Evolutionary conservation across 1,140 invertebrate species (phyloP), one percentile per base, ranked within the genome.

Genomic region (Drosophila guanche): DNA sequence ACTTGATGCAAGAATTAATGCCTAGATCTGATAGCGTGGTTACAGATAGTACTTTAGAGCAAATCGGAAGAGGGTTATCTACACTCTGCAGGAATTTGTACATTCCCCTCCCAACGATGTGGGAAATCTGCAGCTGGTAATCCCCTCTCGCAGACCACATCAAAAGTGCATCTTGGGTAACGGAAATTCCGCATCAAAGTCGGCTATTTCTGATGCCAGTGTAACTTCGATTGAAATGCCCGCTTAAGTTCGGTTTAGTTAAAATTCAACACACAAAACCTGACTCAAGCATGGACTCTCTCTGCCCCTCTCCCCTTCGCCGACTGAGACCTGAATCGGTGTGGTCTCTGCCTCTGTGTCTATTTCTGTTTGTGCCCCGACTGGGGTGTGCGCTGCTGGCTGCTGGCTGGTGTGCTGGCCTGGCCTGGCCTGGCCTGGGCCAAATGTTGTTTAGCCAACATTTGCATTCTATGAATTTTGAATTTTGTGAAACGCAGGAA

Each of bases 391-490:
- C 43, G 57, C 62, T 20, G 16, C 16, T 20, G 16, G 57, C 62
- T 20, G 16, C 16, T 20, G 16, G 16, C 16, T 79, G 58, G 55
- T 69, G 70, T 62, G 77, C 73, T 63, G 16, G 16, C 16, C 16
- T 20, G 16, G 16, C 16, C 16, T 20, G 16, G 16, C 16, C 16
- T 20, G 16, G 16, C 16, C 16, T n/a, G 60, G 73, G 73, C 75
- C 77, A 86, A 85, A 86, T 86, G 68, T 85, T 80, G 81, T 77
- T 86, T 77, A 77, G 57, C 81, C 81, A 86, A 85, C 81, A 85
- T 85, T 85, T 85, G 81, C 81, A 85, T 85, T 85, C 77, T 86
- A 88, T 85, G 81, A 76, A 88, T 77, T 85, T 85, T 77, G 83
- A 81, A 81, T 77, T 71, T 61, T 55, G 40, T 48, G 58, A 76